Base-by-base conservation (phyloP, 2,113 vertebrate genomes). In the Eleginops maclovinus region DNA sequence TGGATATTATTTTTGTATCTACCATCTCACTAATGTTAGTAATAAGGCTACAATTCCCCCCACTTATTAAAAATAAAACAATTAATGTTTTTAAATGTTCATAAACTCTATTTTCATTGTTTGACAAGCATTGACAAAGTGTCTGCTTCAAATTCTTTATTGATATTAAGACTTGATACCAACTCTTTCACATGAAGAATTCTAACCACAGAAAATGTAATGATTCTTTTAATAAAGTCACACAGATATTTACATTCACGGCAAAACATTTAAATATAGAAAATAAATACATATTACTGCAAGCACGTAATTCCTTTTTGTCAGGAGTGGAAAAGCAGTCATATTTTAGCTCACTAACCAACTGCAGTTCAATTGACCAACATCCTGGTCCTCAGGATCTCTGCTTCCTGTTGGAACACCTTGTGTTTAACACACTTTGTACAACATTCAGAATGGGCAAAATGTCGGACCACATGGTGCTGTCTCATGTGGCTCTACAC, bases 221-320 rank as follows among this genome's bases (percentile, higher is more conserved):
- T 24, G 17, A 12, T 40, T 3, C 22, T 24, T 54, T 26, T 24
- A 50, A 26, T 14, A 47, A 59, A 36, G 2, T 4, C 8, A 51
- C 4, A 24, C 31, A 17, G 2, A 1, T 17, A 19, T 14, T 43
- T 19, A 54, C 26, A 65, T 19, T 24, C 13, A 64, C 24, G 43
- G 28, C 21, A 64, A 10, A 4, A 26, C 40, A 43, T 70, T 70
- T 51, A 81, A 60, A 75, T 58, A 76, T 67, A 1, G n/a, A 63
- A 80, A 72, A 77, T 58, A 80, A 8, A 72, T 21, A 10, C 58
- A 7, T 50, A 41, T 11, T 31, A 16, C 19, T 53, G 19, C 26
- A 61, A 24, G 21, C 36, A 36, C 31, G 50, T 24, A 15, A 1
- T 1, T 10, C 1, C 5, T 3, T 13, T 36, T 50, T 49, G 22